Base-by-base conservation (phyloP, 2,113 vertebrate genomes). In the Terrapene triunguis region DNA sequence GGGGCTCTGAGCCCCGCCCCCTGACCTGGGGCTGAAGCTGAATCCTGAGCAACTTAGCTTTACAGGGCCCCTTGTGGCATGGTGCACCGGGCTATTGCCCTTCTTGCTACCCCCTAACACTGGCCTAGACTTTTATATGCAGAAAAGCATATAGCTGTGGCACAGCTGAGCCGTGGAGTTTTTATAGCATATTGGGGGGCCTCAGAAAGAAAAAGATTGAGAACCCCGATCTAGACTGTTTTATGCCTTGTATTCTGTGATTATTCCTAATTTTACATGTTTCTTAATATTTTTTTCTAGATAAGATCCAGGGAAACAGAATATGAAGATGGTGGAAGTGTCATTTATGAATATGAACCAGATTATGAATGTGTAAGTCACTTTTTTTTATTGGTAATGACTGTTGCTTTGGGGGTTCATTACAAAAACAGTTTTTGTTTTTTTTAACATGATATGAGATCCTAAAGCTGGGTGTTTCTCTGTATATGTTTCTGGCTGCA, bases 341-440 rank as follows among this genome's bases (percentile, higher is more conserved):
- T 97, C n/a, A 65, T 98, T 92, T 98, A 98, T 95, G 96, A 97
- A 21, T 98, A 95, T 95, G 96, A 98, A 50, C 93, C 96, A 93
- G 97, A 98, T 32, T 92, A 94, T 87, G 86, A 96, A 90, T 96
- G 88, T 93, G 84, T 98, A 98, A 98, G 97, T 98, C 94, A 81
- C 80, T 12, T 69, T 25, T 53, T 53, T 54, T 24, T 80, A 32
- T 80, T 80, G 50, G 78, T 29, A 89, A 59, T 82, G 80, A 32
- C 17, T 93, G 27, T 2, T 88, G 44, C 16, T 82, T 89, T 94
- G 44, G 51, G 2, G 29, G 48, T 81, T 47, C 50, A 5, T 27
- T 48, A 80, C 44, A 80, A 80, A 80, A 80, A 27, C 42, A 80
- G 47, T 48, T 47, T 44, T 32, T 19, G 16, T n/a, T 47, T 80